Evolutionary conservation across 2,113 vertebrate genomes (phyloP), one percentile per base, ranked within the genome.

Genomic region (Alligator mississippiensis): DNA sequence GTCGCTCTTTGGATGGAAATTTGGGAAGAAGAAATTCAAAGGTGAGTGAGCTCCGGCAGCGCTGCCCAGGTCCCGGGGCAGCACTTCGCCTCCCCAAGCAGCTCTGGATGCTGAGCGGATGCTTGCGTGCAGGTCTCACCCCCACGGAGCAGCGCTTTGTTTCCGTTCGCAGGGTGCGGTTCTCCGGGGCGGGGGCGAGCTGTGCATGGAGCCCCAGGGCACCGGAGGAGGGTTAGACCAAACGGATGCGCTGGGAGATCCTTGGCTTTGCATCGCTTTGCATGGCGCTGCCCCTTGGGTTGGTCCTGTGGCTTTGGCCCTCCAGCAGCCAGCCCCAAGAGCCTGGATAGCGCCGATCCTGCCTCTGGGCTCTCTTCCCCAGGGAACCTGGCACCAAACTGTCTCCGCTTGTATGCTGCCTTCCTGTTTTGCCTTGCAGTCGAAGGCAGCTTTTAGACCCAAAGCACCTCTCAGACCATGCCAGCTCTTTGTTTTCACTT

Each of bases 1-100:
- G 96, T 97, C 98, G 81, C 96, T 90, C 58, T 97, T 98, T 84
- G 96, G 96, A 61, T 90, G 96, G 38, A 93, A 97, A 88, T 98
- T 95, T 75, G 97, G 97, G 77, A 96, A 94, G 85, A 85, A 97
- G 93, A 95, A 97, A 84, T 70, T 92, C 62, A 84, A 88, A 97
- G 98, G 99, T 99, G 91, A 97, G 97, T 92, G 58, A 2, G 0
- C 3, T 68, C 27, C 78, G 74, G 12, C 78, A 58, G 47, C 77
- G 55, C 70, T 27, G 15, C 25, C 81, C 22, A 4, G 70, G 34
- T 75, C 24, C n/a, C 0, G 1, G 54, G 8, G 22, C 13, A 63
- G 59, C 14, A 66, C 7, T 72, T 0, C 47, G 88, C 72, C 80
- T 66, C 80, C 47, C 47, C 47, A 9, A 8, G 47, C 47, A 47